Base-by-base conservation (phyloP, 2,888 invertebrate genomes). In the Oscheius myriophilus region DNA sequence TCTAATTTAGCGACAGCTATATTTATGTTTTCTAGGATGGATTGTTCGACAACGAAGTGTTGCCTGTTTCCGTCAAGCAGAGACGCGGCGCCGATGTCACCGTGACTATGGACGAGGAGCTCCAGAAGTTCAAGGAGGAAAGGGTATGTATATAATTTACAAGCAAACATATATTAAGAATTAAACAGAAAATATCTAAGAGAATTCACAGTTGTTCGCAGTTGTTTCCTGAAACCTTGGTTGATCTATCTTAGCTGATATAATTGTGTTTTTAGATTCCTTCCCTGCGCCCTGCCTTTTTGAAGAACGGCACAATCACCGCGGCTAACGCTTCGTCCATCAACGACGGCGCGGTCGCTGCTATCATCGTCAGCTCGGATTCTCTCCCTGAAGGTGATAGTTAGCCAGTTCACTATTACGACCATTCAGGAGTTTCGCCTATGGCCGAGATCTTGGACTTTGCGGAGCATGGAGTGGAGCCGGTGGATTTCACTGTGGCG, bases 61-160 rank as follows among this genome's bases (percentile, higher is more conserved):
- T 87, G 2, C 87, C 89, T 11, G 88, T 89, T 4, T 75, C 82
- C 49, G 83, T 89, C n/a, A 79, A 81, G 72, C 78, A 88, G 51
- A 73, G 73, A 6, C 78, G 81, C 39, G 84, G 86, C 25, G 86
- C 87, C 21, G 93, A 94, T 82, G 83, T 92, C 3, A 87, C 92
- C 7, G 91, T 98, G 57, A 83, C 89, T 11, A 93, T 92, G 86
- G 98, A 99, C 88, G 98, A 99, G 87, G 98, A 99, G 88, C 96
- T 92, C 87, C 95, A 93, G 87, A 91, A 91, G 85, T 92, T 96
- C 0, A 93, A 96, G 88, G 94, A 95, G 88, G 93, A 92, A 16
- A 97, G 96, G 87, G 88, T 82, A 87, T 7, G 25, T 18, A 51
- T n/a, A 7, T 14, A 18, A 16, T 41, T 45, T 58, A 33, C 9